Conservation (phyloP, 2,888 invertebrate species). For the Eristalinus sepulchralis region DNA sequence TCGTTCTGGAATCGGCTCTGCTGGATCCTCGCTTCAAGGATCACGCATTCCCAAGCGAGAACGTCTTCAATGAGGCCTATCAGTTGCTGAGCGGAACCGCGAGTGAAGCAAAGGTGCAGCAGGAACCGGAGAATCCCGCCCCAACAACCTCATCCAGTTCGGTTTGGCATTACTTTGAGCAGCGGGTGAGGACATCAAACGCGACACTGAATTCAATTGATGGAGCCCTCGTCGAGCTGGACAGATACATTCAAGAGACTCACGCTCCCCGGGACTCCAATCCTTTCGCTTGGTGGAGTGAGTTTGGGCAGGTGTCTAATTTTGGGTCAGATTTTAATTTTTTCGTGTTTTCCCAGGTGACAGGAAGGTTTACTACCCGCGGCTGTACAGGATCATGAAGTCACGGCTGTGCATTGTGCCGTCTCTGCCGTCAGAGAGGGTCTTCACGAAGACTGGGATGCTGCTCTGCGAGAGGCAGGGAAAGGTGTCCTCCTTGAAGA, state of each 20-base stretch:
- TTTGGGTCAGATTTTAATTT: neutral
- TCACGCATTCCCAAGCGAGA: neutral
- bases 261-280: neutral
- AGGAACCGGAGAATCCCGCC: neutral
- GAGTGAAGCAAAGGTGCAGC: neutral
- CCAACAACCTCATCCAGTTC: neutral
- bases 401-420: neutral
- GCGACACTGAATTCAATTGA: neutral
- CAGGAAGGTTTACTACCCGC: neutral
- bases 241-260: neutral
- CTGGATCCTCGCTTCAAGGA: constrained; percentile 1
- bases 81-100: neutral
- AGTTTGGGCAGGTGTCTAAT: neutral
- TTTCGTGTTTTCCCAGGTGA: neutral
- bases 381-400: neutral
- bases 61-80: neutral
- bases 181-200: neutral
- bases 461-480: neutral
- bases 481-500: neutral
- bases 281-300: constrained; percentile 5
- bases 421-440: neutral
- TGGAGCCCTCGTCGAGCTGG: neutral
- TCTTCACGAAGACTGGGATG: neutral
- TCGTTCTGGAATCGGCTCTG: neutral
- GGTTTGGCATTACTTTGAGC: neutral